phyloP scores from a whole-genome alignment of 2,888 invertebrate species.

The Exephanes ischioxanthus region DNA sequence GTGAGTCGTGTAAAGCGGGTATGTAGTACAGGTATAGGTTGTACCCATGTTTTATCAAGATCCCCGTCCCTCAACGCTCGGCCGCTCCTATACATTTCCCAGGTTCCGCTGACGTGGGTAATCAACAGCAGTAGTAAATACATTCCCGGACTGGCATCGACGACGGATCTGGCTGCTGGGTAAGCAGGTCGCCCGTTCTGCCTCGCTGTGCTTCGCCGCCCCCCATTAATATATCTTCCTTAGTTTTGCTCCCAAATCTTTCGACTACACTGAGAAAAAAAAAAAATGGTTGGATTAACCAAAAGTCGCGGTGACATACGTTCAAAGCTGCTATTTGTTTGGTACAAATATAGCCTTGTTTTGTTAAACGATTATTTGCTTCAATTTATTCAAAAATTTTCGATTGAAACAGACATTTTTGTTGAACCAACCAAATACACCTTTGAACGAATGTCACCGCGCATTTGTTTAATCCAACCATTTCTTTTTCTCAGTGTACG shows the following conservation, averaged over 20 bases:
- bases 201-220: background rate
- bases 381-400: too few relatives aligned
- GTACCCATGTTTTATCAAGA: constrained; percentile 56
- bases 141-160: constrained; percentile 55
- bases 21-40: background rate
- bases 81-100: constrained; percentile 37
- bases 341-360: too few relatives aligned
- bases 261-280: too few relatives aligned
- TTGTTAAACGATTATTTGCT: too few relatives aligned
- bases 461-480: too few relatives aligned
- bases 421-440: too few relatives aligned
- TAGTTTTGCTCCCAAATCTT: background rate
- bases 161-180: constrained; percentile 40
- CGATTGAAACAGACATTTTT: too few relatives aligned
- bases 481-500: too few relatives aligned
- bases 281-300: too few relatives aligned
- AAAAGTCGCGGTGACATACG: too few relatives aligned
- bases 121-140: constrained; percentile 72
- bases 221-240: background rate
- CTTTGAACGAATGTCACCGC: too few relatives aligned
- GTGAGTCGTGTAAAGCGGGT: constrained; percentile 47
- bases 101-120: constrained; percentile 72
- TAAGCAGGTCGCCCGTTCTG: constrained; percentile 42
- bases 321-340: too few relatives aligned
- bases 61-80: constrained; percentile 17